Percentiles rank a stretch among this genome's conserved stretches.
Conservation (phyloP, 2,797 vertebrate species). For the Clarias platycephalus region DNA sequence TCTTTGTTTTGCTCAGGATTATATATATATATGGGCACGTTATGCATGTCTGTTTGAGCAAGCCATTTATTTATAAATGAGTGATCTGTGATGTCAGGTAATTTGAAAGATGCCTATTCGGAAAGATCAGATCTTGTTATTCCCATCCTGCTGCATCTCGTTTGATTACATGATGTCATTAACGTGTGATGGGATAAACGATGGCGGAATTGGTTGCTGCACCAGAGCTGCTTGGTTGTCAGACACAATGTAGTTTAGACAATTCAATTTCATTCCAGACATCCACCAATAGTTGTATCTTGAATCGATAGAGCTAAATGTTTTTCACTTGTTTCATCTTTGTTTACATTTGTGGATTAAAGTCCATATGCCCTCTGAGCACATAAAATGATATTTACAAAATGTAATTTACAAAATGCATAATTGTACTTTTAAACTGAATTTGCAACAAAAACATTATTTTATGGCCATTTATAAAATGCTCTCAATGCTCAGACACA, state of each 20-base stretch:
- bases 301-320: slow-evolving; percentile 11
- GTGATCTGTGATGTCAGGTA: slow-evolving; percentile 2
- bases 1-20: slow-evolving; percentile 21
- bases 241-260: slow-evolving; percentile 22
- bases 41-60: slow-evolving; percentile 42
- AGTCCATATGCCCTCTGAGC: neutral
- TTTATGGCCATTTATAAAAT: neutral
- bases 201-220: slow-evolving; percentile 30
- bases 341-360: slow-evolving; percentile 1
- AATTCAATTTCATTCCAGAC: slow-evolving; percentile 34
- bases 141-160: slow-evolving; percentile 31
- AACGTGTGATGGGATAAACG: slow-evolving; percentile 29
- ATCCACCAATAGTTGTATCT: slow-evolving; percentile 9
- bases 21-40: neutral
- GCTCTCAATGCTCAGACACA: neutral
- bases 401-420: neutral
- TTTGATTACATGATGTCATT: slow-evolving; percentile 44
- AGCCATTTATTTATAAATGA: slow-evolving; percentile 18
- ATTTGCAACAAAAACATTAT: neutral
- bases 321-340: slow-evolving; percentile 26
- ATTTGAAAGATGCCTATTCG: neutral
- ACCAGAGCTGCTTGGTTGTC: slow-evolving; percentile 37
- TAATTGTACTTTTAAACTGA: neutral
- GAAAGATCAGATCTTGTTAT: slow-evolving; percentile 10
- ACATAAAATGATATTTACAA: neutral